A percentile compares a stretch with the other conserved stretches of the same genome.
These are phyloP conservation scores for Theristus sp. DNA, from an alignment of 2,888 invertebrate genomes.

Conservation along the genomic window DNA sequence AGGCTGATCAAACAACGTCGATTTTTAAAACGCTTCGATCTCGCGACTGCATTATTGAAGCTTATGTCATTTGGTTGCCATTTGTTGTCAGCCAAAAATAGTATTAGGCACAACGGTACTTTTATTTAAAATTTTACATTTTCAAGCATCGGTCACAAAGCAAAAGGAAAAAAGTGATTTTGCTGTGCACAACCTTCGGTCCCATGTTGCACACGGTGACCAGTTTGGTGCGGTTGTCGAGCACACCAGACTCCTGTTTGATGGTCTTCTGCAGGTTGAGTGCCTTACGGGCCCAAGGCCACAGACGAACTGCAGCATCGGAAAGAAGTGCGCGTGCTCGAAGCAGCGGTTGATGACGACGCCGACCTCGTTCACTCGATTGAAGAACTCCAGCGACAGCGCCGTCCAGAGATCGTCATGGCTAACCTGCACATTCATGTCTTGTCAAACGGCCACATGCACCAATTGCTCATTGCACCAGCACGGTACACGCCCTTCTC, in stretches of 20 bases:
- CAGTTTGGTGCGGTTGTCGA: constrained; percentile 49
- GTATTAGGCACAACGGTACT: too few relatives aligned
- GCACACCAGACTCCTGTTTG: constrained; percentile 16
- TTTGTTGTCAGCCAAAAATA: too few relatives aligned
- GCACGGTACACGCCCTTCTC: too few relatives aligned
- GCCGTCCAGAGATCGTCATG: constrained; percentile 71
- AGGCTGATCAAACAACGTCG: too few relatives aligned
- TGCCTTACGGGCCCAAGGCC: constrained; percentile 90
- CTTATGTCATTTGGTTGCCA: too few relatives aligned
- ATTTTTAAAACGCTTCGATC: too few relatives aligned
- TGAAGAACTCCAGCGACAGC: constrained; percentile 66
- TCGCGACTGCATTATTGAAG: too few relatives aligned
- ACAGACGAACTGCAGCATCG: constrained; percentile 79
- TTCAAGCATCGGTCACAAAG: too few relatives aligned
- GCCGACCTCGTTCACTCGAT: constrained; percentile 89
- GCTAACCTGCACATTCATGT: too few relatives aligned
- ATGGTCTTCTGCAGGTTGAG: constrained; percentile 30
- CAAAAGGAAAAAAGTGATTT: background rate
- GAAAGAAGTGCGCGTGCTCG: constrained; percentile 60
- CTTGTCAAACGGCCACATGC: too few relatives aligned
- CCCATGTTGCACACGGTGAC: constrained; percentile 92
- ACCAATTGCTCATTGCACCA: too few relatives aligned
- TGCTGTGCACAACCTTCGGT: constrained; percentile 43
- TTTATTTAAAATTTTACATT: too few relatives aligned
- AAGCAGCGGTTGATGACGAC: constrained; percentile 87